Evolutionary conservation across 2,797 vertebrate genomes (phyloP), one percentile per base, ranked within the genome.

Genomic region (Chiloscyllium punctatum): DNA sequence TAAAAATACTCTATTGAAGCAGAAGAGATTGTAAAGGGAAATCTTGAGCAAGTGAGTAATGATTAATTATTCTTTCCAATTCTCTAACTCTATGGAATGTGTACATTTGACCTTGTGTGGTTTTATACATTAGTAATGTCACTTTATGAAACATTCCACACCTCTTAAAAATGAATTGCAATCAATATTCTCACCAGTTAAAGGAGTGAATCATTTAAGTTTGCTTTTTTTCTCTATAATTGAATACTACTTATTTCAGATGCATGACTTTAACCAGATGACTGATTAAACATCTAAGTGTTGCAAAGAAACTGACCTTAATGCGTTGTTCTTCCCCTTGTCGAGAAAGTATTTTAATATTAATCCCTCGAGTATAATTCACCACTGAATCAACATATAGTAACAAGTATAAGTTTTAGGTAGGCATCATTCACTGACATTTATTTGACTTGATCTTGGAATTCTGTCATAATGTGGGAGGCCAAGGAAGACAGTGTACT

Each of bases 401-500:
- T 66, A 62, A 62, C 30, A 66, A 62, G 88, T 66, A 21, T 91
- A 66, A 62, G 16, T 33, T 57, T 91, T 7, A n/a, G 30, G 33
- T 62, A 91, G 27, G 53, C 88, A 91, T 66, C 30, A 66, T 33
- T 66, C 57, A 4, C 13, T 91, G 53, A 91, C 30, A 66, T 30
- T 91, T 91, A 18, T n/a, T 66, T 91, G 88, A 66, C 30, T 66
- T 16, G 62, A 66, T 66, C 88, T 66, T 91, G 88, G 88, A 91
- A 57, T 91, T 66, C 27, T 91, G 62, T 91, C 88, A 18, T 57
- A 57, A 57, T 53, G 72, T 77, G 71, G 72, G 94, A 95, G 94
- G 69, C 48, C 27, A 62, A 33, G 33, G 30, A 15, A 72, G 53
- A 94, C 48, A 51, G n/a, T 33, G 27, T 71, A 74, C 68, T 74